A percentile compares a stretch with the other conserved stretches of the same genome.
Conservation (phyloP, 2,888 invertebrate genomes). For the Clitarchus hookeri region DNA sequence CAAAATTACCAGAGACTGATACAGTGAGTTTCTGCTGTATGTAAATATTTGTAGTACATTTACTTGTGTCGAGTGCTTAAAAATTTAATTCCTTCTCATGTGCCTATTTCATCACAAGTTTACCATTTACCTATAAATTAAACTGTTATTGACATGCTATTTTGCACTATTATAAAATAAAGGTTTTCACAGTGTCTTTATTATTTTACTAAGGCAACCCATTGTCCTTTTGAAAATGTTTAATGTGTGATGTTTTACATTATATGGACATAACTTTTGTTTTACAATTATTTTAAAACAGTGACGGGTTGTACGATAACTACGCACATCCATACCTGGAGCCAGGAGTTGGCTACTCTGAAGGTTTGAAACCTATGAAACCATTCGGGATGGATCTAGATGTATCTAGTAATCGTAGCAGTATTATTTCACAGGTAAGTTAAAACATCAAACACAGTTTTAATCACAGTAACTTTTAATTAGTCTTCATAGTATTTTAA, state of each 20-base stretch:
- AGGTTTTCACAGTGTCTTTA: too few species aligned
- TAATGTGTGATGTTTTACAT: constrained; percentile 31
- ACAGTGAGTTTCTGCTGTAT: too few species aligned
- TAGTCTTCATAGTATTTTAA: neutral
- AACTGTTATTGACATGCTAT: too few species aligned
- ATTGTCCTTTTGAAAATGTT: neutral
- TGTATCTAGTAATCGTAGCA: constrained; percentile 63
- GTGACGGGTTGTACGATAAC: constrained; percentile 62
- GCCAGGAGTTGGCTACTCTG: constrained; percentile 47
- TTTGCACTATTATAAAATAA: too few species aligned
- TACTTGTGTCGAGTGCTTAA: too few species aligned
- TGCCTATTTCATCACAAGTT: too few species aligned
- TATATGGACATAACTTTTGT: neutral
- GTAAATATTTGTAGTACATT: too few species aligned
- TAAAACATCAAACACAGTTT: neutral
- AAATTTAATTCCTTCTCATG: too few species aligned
- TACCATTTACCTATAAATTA: too few species aligned
- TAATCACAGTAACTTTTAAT: neutral
- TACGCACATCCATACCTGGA: constrained; percentile 52
- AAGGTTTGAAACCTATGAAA: constrained; percentile 55
- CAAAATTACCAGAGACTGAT: too few species aligned
- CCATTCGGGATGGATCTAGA: constrained; percentile 67
- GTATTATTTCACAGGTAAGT: constrained; percentile 59
- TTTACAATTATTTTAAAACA: constrained; percentile 38
- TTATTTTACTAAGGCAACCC: too few species aligned